Evolutionary conservation across 1,140 invertebrate species (phyloP), one percentile per base, ranked within the genome.

Genomic region (Bombyx mori): DNA sequence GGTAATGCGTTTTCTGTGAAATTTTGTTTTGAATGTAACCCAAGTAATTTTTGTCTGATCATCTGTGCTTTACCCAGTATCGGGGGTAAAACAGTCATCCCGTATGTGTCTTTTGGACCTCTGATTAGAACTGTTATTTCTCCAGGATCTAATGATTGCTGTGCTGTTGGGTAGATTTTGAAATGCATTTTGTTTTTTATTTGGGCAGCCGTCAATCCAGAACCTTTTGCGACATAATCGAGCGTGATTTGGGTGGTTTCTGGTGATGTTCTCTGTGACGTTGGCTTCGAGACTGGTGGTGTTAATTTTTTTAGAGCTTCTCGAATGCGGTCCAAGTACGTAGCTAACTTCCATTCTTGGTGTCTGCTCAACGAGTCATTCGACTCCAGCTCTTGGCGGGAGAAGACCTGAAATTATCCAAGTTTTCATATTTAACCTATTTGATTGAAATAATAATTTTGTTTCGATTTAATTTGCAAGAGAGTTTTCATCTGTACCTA

Each of bases 221-320:
- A 90, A 35, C 90, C 90, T 69, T 86, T 82, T 9, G 89, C 90
- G 1, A 90, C 75, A 61, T 90, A 91, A 61, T 88, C 84, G 7
- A 88, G 68, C n/a, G 84, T 88, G 59, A 85, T 85, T 66, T 85
- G 77, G 44, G 62, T 65, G 44, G 66, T 66, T 57, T 81, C 75
- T 26, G 73, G 62, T 9, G 75, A 71, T 8, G 67, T 73, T 69
- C 72, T 71, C 65, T 75, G 79, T 8, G 74, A 79, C 1, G 61
- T 69, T 42, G 80, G 60, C 44, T 82, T 86, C 42, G 78, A 80
- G 6, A 84, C 72, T 2, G 84, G 71, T 44, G 86, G 86, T 55
- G 76, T 78, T 49, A 89, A 45, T 64, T 84, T 82, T 5, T 69
- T 68, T n/a, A 89, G 69, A n/a, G 86, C 79, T 61, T 86, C 65